Percentiles rank a stretch among this genome's conserved stretches.
These are phyloP conservation scores for Diplazon laetatorius DNA, from an alignment of 2,888 invertebrate genomes.

Conservation along the genomic window DNA sequence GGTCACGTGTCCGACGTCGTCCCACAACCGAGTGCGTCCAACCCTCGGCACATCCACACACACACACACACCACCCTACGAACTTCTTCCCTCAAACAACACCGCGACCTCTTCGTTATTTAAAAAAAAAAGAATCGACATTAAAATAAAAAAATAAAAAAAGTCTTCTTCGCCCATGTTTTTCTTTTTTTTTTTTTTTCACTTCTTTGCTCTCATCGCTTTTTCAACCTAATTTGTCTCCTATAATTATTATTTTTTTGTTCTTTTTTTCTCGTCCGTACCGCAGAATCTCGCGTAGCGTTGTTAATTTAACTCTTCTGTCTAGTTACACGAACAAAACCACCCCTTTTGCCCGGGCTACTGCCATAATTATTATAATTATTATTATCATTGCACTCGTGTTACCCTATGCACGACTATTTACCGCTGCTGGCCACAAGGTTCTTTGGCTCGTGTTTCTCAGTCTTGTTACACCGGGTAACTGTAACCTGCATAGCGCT, in stretches of 20 bases:
- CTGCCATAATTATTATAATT: neutral
- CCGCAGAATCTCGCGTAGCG: constrained; percentile 41
- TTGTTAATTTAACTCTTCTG: constrained; percentile 29
- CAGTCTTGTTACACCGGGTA: constrained; percentile 6
- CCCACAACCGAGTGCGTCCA: constrained; percentile 52
- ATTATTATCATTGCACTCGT: neutral
- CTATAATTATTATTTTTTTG: too few species aligned
- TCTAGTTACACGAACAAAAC: neutral
- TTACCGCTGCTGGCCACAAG: neutral
- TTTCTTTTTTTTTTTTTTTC: constrained; percentile 53
- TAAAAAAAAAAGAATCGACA: neutral
- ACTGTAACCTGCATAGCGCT: constrained; percentile 22
- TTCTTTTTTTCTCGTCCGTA: constrained; percentile 43
- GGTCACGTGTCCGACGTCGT: constrained; percentile 75
- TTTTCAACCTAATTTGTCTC: constrained; percentile 25
- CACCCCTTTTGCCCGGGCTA: neutral
- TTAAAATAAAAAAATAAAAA: constrained; percentile 32
- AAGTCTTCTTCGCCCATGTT: too few species aligned
- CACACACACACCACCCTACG: constrained; percentile 63
- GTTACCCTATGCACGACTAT: neutral
- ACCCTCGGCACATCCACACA: constrained; percentile 30
- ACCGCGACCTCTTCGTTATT: constrained; percentile 59
- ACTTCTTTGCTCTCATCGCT: constrained; percentile 34
- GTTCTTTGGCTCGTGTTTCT: constrained; percentile 10
- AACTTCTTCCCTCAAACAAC: constrained; percentile 59